A percentile compares a stretch with the other conserved stretches of the same genome.
These are phyloP conservation scores for Drosophila dives DNA, from an alignment of 2,888 invertebrate species.

Conservation along the genomic window DNA sequence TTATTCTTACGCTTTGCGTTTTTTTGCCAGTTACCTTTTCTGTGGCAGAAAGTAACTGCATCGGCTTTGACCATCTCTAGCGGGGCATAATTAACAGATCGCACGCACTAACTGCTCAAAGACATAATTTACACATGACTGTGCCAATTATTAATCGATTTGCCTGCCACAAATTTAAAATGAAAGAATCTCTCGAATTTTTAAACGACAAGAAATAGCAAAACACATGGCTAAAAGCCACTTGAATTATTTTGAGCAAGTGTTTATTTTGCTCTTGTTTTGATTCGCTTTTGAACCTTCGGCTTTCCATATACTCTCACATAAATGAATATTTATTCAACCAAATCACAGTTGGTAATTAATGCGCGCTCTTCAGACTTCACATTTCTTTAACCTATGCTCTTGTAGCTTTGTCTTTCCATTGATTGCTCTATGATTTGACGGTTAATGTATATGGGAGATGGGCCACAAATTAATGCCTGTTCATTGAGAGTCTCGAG, in stretches of 20 bases:
- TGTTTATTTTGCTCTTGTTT: conserved; percentile 44
- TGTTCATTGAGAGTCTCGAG: conserved; percentile 46
- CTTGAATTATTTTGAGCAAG: conserved; percentile 40
- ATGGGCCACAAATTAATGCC: conserved; percentile 34
- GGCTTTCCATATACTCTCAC: conserved; percentile 28
- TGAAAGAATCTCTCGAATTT: conserved; percentile 43
- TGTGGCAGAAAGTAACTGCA: conserved; percentile 43
- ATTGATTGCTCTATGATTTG: conserved; percentile 76
- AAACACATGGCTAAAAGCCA: conserved; percentile 32
- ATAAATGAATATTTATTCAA: conserved; percentile 7
- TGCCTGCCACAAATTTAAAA: conserved; percentile 42
- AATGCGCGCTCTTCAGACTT: conserved; percentile 68
- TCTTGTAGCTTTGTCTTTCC: conserved; percentile 42
- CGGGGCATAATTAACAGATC: conserved; percentile 72
- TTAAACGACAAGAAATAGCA: conserved; percentile 27
- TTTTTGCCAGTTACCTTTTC: conserved; percentile 50
- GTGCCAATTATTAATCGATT: conserved; percentile 79
- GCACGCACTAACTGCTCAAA: conserved; percentile 29
- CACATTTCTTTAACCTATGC: conserved; percentile 68
- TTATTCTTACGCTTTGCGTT: conserved; percentile 27
- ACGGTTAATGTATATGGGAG: conserved; percentile 59
- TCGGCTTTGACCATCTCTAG: conserved; percentile 64
- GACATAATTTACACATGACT: conserved; percentile 38
- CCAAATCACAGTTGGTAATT: conserved; percentile 46
- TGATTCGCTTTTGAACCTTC: conserved; percentile 43